A percentile compares a stretch with the other conserved stretches of the same genome.
Evolutionary conservation across 2,888 invertebrate species (phyloP).

Genomic region (Pinctada fucata): DNA sequence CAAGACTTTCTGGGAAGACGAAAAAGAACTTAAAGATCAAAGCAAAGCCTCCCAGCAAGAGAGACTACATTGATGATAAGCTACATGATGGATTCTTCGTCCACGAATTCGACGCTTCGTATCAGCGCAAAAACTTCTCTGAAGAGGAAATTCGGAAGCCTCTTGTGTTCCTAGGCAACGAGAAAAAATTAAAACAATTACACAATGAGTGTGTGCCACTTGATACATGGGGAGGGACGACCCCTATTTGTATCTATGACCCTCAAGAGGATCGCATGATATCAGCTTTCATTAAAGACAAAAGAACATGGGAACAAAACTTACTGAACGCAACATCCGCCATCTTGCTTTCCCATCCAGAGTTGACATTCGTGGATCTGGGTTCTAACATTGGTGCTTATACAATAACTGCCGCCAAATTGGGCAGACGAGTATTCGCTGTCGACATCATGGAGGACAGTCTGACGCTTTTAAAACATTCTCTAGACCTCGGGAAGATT

Average conservation of each 20-base stretch:
- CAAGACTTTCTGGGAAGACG: too few species aligned
- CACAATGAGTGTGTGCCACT: constrained; percentile 32
- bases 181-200: background rate
- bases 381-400: constrained; percentile 62
- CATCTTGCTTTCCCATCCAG: constrained; percentile 38
- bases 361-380: constrained; percentile 51
- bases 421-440: constrained; percentile 52
- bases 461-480: constrained; percentile 47
- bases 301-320: constrained; percentile 59
- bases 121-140: background rate
- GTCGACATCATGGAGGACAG: constrained; percentile 50
- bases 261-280: constrained; percentile 53
- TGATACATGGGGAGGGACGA: constrained; percentile 46
- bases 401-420: constrained; percentile 50
- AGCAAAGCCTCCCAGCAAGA: background rate
- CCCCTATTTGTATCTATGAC: constrained; percentile 52
- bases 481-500: constrained; percentile 41
- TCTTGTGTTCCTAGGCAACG: background rate
- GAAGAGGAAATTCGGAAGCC: background rate
- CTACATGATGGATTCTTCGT: background rate
- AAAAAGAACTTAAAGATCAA: too few species aligned
- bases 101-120: background rate
- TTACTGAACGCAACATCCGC: constrained; percentile 48
- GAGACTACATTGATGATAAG: background rate
- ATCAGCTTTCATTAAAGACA: constrained; percentile 49